Evolutionary conservation across 2,113 vertebrate genomes (phyloP), one percentile per base, ranked within the genome.

Genomic region (Stictonetta naevosa): DNA sequence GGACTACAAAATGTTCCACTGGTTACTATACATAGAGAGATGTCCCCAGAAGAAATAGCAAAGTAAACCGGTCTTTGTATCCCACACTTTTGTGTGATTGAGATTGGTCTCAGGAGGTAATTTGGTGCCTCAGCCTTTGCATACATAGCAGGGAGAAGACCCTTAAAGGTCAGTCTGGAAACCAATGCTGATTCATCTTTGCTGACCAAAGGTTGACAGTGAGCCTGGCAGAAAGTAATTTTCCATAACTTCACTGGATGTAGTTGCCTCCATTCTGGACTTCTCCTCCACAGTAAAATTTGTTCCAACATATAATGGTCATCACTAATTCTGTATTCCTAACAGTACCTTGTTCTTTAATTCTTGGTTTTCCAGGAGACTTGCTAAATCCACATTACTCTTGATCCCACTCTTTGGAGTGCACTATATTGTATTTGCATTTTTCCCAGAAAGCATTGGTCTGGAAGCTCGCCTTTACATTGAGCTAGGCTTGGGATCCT

Each of bases 401-500:
- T 36, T 98, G 73, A 98, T 98, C 73, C 98, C 97, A 1, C 95
- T 98, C 82, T 97, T 98, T 28, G 98, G 98, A 77, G 97, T 97
- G 46, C 97, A 98, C 87, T 98, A 98, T 40, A 88, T 97, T 2
- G 85, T 97, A 1, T 98, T 98, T 69, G 97, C 97, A 1, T 96
- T 97, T 68, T 97, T 96, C 93, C 97, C 97, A 10, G 97, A 98
- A 77, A 96, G 82, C 83, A 97, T 90, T 10, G 97, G 96, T 7
- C 71, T 97, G 52, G 97, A 96, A 58, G 97, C 94, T 81, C 94
- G 97, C 18, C 87, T 98, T 28, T 98, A 97, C 3, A 94, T 98
- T 11, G 97, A 98, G 74, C 84, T 98, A 73, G 97, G 97, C 50
- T 89, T 98, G 83, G 97, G 97, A 16, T 98, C 97, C 3, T 97